Evolutionary conservation across 2,113 vertebrate species (phyloP), one percentile per base, ranked within the genome.

Genomic region (Ifrita kowaldi): DNA sequence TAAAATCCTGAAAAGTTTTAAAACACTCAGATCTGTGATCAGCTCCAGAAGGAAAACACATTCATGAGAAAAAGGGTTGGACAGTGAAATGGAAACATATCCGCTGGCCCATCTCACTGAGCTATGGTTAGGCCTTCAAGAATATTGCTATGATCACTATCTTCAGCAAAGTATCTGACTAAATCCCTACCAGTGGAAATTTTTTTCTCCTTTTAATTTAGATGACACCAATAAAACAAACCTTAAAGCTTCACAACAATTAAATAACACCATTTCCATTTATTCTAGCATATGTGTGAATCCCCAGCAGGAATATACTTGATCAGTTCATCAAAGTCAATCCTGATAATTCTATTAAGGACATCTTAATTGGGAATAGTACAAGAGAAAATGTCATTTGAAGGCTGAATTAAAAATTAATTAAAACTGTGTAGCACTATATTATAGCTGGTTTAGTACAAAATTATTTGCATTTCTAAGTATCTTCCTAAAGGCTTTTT

Each of bases 271-370:
- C 24, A 55, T 78, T 83, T 56, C 30, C 47, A 87, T 73, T 60
- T 41, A 75, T 60, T 68, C 33, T 86, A 71, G 37, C 55, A 19
- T 12, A 70, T 6, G 10, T 9, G 4, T 28, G 21, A 33, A 89
- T 44, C 27, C 21, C 49, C 78, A 60, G 39, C 0, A 28, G 82
- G 42, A 93, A 85, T 42, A 63, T 5, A 63, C 44, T 57, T 20
- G 24, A 95, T 84, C 87, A 82, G 35, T 59, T 86, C 27, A 74
- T 52, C 64, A 1, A 73, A 96, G 77, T 49, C 87, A 95, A 97
- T 90, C 70, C 81, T 56, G 69, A 27, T 90, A 95, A 97, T 46
- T 90, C 52, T 35, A 94, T 93, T 94, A 95, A 76, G 52, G 32
- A 75, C 52, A 91, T 56, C 71, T 85, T 94, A 84, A 95, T 55